Base-by-base conservation (phyloP, 2,888 invertebrate genomes). In the Taenaris catops region DNA sequence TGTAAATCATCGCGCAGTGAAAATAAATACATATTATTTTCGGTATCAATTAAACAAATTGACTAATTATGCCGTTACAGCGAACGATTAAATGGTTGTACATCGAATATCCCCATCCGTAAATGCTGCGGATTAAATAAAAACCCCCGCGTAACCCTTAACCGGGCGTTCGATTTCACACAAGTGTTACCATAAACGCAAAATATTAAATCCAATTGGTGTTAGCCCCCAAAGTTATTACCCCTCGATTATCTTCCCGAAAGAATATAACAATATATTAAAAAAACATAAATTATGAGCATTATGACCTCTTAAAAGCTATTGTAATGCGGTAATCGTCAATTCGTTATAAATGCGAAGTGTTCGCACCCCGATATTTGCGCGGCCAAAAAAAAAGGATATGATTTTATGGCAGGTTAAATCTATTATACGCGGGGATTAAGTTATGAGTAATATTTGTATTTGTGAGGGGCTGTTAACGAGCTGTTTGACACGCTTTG, bases 191-290 rank as follows among this genome's bases (percentile, higher is more conserved):
- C 58, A 72, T 73, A 75, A 73, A 76, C 64, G 70, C n/a, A 71
- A 83, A 86, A 84, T 84, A 86, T 84, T 84, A 80, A 80, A 84
- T 86, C 86, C 84, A 86, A 84, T 84, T 79, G 73, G 72, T 62
- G 45, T 63, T 64, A 69, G 71, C 72, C 72, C 61, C 63, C 50
- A 55, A 36, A 48, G n/a, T 40, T 40, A 49, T 44, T 59, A 61
- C 74, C 80, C 80, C 71, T 66, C 74, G 70, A 78, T 76, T 65
- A 80, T 79, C 72, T 64, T 49, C 50, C 63, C 58, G 64, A 55
- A n/a, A 3, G 4, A 8, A 28, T n/a, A n/a, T n/a, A n/a, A n/a
- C n/a, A n/a, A n/a, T n/a, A n/a, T n/a, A 8, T 8, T 12, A 32
- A 24, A 61, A 74, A 78, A 76, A 78, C 72, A 76, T 64, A 68